Base-by-base conservation (phyloP, 2,888 invertebrate genomes). In the Scelioninae gen. 2 region DNA sequence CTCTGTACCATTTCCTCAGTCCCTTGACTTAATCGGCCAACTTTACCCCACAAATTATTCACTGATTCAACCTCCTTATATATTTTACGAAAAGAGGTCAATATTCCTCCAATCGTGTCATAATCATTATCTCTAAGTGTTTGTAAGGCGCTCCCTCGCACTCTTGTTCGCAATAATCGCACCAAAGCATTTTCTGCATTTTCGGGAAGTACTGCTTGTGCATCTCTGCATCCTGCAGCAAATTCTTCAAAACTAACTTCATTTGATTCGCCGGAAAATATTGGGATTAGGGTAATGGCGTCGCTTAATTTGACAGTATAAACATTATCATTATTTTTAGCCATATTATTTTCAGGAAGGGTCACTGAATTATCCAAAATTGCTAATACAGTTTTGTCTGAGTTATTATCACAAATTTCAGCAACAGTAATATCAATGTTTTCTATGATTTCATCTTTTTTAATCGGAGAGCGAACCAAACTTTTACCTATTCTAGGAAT, bases 151-250 rank as follows among this genome's bases (percentile, higher is more conserved):
- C 5, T 15, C 5, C 37, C 37, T 11, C 37, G 3, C 6, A 37
- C 13, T 15, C 15, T 13, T 3, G 37, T 43, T 11, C 41, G 41
- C n/a, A 43, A 19, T 2, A 43, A 4, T 43, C 19, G 4, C 10
- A 43, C 41, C 10, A 43, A 18, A 2, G 41, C 4, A 1, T 10
- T 19, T 19, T 43, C 41, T 3, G 41, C 41, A 10, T 18, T 11
- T 3, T 18, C 41, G 19, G 41, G 41, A 9, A 43, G 19, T 4
- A 43, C 19, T 7, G 18, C 2, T 10, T 43, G 18, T 1, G 41
- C 41, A 19, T 43, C 41, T 18, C n/a, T 43, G 19, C 41, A 19
- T 18, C 41, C 41, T 5, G 41, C 41, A 19, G 41, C 18, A 43
- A 43, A 43, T 19, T 43, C 41, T 9, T 18, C 2, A 43, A 19